phyloP scores from a whole-genome alignment of 1,140 invertebrate species.

The Macrotrachela quadricornifera region DNA sequence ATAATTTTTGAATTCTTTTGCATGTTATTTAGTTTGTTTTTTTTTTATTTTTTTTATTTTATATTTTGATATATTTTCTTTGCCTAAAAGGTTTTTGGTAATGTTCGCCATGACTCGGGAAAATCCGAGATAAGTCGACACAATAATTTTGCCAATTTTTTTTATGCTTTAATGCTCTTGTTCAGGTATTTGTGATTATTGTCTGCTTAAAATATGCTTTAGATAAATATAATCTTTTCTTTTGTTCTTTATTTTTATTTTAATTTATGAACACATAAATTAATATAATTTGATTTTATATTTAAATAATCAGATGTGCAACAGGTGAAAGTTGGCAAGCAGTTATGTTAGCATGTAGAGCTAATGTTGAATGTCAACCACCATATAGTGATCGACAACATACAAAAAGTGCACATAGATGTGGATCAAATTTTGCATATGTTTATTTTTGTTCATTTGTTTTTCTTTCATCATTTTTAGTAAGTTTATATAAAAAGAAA shows the following conservation, averaged over 20 bases:
- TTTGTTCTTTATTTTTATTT: background rate
- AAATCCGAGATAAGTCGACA: constrained; percentile 80
- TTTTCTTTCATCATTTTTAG: constrained; percentile 97
- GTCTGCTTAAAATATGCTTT: too few relatives aligned
- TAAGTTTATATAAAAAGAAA: constrained; percentile 31
- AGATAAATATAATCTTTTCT: constrained; percentile 36
- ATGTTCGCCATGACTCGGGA: constrained; percentile 66
- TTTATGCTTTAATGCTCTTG: constrained; percentile 88
- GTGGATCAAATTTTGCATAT: constrained; percentile 86
- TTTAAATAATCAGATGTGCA: constrained; percentile 53
- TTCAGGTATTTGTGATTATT: constrained; percentile 50
- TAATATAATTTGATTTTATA: too few relatives aligned
- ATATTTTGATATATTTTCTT: too few relatives aligned
- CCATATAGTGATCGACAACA: background rate
- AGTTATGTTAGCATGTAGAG: constrained; percentile 63
- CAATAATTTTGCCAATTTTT: constrained; percentile 98
- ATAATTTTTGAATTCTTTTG: too few relatives aligned
- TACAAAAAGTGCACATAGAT: constrained; percentile 32
- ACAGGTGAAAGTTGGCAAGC: constrained; percentile 97
- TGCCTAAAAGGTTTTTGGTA: constrained; percentile 41
- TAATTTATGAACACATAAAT: constrained; percentile 10
- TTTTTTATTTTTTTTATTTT: too few relatives aligned
- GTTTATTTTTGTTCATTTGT: constrained; percentile 98
- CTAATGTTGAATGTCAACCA: constrained; percentile 22
- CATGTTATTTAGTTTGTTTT: too few relatives aligned